These are phyloP conservation scores for Coracias cyanogaster DNA, from an alignment of 2,797 vertebrate genomes.

Conservation along the genomic window DNA sequence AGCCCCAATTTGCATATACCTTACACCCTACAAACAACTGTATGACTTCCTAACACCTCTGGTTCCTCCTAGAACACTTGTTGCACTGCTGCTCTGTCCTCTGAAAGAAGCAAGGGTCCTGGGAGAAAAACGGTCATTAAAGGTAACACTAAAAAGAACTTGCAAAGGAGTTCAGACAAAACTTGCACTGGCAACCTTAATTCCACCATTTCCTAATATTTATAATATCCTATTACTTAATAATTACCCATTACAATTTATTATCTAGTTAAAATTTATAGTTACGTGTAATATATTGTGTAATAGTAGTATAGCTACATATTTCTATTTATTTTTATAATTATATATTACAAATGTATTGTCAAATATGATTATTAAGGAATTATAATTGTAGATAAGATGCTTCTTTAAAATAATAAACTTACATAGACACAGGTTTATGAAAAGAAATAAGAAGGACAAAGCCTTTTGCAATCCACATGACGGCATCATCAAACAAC, in stretches of 20 bases:
- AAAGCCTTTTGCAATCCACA: background rate
- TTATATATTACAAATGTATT: background rate
- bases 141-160: background rate
- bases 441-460: background rate
- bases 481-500: background rate
- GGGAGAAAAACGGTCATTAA: background rate
- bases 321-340: background rate
- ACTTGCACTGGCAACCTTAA: background rate
- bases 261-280: background rate
- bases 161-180: background rate
- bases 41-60: background rate
- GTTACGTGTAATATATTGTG: background rate
- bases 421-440: background rate
- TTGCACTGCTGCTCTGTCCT: background rate
- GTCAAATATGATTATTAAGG: background rate
- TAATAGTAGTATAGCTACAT: background rate
- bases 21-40: background rate
- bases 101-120: background rate
- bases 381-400: background rate
- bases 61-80: background rate
- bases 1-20: background rate
- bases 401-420: background rate
- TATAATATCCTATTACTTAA: background rate
- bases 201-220: background rate
- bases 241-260: background rate